phyloP scores from a whole-genome alignment of 2,113 vertebrate genomes.

The Calyptommatus sinebrachiatus region DNA sequence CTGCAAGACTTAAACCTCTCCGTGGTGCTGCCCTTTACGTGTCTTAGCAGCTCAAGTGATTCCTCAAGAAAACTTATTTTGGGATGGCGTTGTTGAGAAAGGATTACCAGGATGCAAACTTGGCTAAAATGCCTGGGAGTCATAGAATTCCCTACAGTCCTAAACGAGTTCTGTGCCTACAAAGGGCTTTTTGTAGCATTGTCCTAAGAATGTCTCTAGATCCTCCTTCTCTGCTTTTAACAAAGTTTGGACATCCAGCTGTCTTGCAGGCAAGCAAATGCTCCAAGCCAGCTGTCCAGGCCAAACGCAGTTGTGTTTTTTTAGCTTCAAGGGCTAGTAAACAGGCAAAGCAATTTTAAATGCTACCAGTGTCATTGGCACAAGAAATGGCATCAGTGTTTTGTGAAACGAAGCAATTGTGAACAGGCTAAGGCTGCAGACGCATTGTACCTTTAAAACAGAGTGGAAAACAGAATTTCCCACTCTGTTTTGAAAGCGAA shows the following conservation, averaged over 20 bases:
- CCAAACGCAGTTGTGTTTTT: slow-evolving; percentile 47
- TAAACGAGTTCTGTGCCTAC: slow-evolving; percentile 11
- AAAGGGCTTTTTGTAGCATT: slow-evolving; percentile 17
- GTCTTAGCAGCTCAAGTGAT: background rate
- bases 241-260: slow-evolving; percentile 23
- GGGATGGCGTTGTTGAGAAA: background rate
- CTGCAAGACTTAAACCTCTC: background rate
- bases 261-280: slow-evolving; percentile 48
- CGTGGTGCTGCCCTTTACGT: no score
- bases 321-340: slow-evolving; percentile 13
- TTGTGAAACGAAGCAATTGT: slow-evolving; percentile 42
- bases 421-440: slow-evolving; percentile 10
- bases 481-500: no score
- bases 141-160: slow-evolving; percentile 16
- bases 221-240: no score
- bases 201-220: background rate
- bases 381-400: slow-evolving; percentile 41
- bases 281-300: slow-evolving; percentile 64
- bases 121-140: background rate
- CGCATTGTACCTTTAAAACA: no score
- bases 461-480: no score
- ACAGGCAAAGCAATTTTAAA: slow-evolving; percentile 12
- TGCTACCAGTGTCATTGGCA: slow-evolving; percentile 37
- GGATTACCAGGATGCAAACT: background rate
- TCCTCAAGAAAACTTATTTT: background rate